phyloP scores from a whole-genome alignment of 1,140 invertebrate genomes.

The Hesperophylax magnus region DNA sequence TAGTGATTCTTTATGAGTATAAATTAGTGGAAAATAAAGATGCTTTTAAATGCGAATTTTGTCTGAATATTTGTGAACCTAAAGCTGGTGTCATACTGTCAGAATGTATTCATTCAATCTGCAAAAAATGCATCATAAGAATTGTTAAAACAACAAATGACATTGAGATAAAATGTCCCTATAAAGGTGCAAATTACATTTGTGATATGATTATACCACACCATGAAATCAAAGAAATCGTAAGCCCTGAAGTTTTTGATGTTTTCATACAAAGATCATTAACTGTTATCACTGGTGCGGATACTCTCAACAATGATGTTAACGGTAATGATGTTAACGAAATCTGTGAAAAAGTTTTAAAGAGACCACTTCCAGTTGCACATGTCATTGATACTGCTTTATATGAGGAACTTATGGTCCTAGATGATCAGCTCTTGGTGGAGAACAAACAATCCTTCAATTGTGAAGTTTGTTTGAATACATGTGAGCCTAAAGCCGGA shows the following conservation, averaged over 20 bases:
- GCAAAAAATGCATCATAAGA: constrained; percentile 82
- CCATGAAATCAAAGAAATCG: constrained; percentile 89
- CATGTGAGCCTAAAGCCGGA: constrained; percentile 2
- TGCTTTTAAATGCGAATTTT: constrained; percentile 87
- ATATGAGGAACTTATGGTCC: not conserved
- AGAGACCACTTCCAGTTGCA: not conserved
- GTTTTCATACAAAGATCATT: not conserved
- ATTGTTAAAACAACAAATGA: constrained; percentile 85
- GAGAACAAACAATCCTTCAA: not conserved
- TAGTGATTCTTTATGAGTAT: not conserved
- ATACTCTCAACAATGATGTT: too few relatives aligned
- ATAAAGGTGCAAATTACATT: constrained; percentile 79
- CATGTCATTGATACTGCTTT: not conserved
- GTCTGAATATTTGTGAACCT: constrained; percentile 78
- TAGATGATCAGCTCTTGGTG: not conserved
- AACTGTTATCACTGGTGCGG: not conserved
- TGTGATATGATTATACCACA: constrained; percentile 87
- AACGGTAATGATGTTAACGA: too few relatives aligned
- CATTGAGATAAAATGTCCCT: constrained; percentile 83
- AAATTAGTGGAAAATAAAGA: not conserved
- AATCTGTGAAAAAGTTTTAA: not conserved
- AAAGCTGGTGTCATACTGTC: constrained; percentile 84
- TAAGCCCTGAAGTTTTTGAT: constrained; percentile 61
- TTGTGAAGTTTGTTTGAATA: not conserved
- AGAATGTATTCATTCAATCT: constrained; percentile 93